phyloP scores from a whole-genome alignment of 2,113 vertebrate species.

The Crocuta crocuta region DNA sequence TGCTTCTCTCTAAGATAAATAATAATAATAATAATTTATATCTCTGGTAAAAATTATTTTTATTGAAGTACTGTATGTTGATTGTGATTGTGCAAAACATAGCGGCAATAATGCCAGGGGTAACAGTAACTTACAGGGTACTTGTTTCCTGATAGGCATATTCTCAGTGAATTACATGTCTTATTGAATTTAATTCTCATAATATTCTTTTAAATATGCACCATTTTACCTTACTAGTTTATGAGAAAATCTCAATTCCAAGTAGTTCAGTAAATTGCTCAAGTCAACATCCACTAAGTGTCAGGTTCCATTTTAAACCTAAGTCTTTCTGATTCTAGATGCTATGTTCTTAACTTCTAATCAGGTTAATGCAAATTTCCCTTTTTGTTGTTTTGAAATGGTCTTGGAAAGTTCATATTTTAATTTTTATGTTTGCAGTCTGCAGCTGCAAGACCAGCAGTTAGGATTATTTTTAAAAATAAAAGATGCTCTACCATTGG shows the following conservation, averaged over 20 bases:
- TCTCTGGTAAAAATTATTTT: background rate
- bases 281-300: background rate
- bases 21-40: background rate
- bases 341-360: background rate
- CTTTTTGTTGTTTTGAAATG: slow-evolving; percentile 14
- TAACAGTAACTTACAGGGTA: background rate
- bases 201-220: background rate
- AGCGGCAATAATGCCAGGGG: background rate
- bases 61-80: background rate
- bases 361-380: background rate
- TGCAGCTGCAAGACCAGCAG: background rate
- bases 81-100: background rate
- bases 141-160: background rate
- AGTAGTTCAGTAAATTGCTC: slow-evolving; percentile 5
- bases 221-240: background rate
- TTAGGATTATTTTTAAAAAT: slow-evolving; percentile 22
- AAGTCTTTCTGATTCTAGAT: background rate
- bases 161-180: background rate
- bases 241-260: background rate
- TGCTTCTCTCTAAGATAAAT: too few relatives aligned
- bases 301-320: background rate
- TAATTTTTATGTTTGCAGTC: background rate
- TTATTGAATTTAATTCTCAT: background rate
- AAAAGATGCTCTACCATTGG: background rate
- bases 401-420: background rate